Evolutionary conservation across 2,797 vertebrate genomes (phyloP).

Genomic region (Gorsachius magnificus): DNA sequence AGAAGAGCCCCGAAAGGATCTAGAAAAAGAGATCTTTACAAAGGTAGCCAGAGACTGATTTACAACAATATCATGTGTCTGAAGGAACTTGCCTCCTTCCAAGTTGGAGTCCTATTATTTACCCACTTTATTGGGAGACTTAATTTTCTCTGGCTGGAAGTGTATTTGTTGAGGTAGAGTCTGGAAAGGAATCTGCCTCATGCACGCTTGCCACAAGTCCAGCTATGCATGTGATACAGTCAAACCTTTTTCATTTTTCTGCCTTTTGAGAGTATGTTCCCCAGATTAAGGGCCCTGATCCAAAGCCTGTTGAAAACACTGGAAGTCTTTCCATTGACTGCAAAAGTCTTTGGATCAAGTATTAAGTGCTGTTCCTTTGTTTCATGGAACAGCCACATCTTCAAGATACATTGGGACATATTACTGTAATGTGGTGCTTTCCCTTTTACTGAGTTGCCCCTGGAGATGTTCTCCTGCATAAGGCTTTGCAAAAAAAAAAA

Average conservation of each 20-base stretch:
- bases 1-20: background rate
- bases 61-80: conserved; percentile 24
- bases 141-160: conserved; percentile 45
- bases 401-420: background rate
- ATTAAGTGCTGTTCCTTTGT: background rate
- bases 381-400: background rate
- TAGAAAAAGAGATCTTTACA: background rate
- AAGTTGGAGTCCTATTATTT: conserved; percentile 39
- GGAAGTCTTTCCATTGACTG: conserved; percentile 12
- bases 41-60: conserved; percentile 11
- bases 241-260: conserved; percentile 25
- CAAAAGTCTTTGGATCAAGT: conserved; percentile 4
- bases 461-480: conserved; percentile 8
- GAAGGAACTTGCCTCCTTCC: conserved; percentile 31
- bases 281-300: background rate
- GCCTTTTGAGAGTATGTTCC: conserved; percentile 26
- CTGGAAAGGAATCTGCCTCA: conserved; percentile 34
- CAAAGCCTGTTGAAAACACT: conserved; percentile 42
- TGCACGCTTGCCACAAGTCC: conserved; percentile 13
- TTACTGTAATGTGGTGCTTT: conserved; percentile 8
- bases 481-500: background rate
- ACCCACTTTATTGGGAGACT: background rate
- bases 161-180: conserved; percentile 50
- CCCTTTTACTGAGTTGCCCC: conserved; percentile 37
- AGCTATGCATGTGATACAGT: conserved; percentile 18